Conservation (phyloP, 2,888 invertebrate species). For the Pandemis cinnamomeana region DNA sequence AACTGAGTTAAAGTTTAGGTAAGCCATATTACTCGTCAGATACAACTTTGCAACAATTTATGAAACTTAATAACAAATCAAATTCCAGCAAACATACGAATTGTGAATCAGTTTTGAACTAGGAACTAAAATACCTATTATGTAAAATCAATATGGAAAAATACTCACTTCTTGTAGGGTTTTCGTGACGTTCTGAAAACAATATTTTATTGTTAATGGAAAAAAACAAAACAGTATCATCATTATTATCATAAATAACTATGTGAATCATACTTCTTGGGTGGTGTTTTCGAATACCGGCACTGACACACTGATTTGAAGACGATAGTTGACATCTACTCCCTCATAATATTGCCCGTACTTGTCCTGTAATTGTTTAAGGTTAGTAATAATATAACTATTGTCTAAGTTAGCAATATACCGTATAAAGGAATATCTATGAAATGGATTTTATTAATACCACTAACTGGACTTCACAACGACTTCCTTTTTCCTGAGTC, state of each 20-base stretch:
- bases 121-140: no score
- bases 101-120: background rate
- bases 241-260: background rate
- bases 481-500: background rate
- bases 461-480: background rate
- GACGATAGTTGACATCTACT: conserved; percentile 67
- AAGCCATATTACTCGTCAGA: background rate
- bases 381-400: background rate
- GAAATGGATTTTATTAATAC: background rate
- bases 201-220: conserved; percentile 5
- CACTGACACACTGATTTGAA: conserved; percentile 74
- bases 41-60: background rate
- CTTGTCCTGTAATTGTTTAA: conserved; percentile 60
- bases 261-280: conserved; percentile 59
- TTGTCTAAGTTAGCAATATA: background rate
- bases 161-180: conserved; percentile 66
- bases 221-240: background rate
- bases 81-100: background rate
- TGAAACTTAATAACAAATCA: conserved; percentile 9
- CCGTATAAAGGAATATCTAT: background rate
- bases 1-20: no score
- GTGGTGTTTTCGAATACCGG: conserved; percentile 74
- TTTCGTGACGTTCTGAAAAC: conserved; percentile 74
- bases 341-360: conserved; percentile 75
- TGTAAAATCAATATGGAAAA: background rate